Evolutionary conservation across 1,140 invertebrate genomes (phyloP), one percentile per base, ranked within the genome.

Genomic region (Aricia agestis): DNA sequence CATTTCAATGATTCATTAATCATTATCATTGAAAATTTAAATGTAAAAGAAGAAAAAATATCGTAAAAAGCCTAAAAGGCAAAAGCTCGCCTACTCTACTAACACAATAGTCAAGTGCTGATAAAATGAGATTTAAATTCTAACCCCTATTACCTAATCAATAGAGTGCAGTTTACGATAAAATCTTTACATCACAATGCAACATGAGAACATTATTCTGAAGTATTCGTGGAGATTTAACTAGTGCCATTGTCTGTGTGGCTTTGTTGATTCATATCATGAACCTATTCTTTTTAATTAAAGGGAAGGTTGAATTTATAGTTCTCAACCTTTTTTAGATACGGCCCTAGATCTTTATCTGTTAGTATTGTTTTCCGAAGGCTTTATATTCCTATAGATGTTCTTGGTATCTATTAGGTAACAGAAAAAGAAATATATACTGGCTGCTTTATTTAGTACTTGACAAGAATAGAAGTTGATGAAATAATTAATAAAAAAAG

Each of bases 141-240:
- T 59, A 17, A 59, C 17, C 18, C 17, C 15, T 59, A 59, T 18
- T 6, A 17, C 18, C 58, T 18, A 19, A 17, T 18, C 6, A 18
- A 19, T 59, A 59, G 15, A n/a, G n/a, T n/a, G 1, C 17, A 59
- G 7, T 18, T 59, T 59, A 59, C 18, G 17, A 25, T 31, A 68
- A 68, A 42, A 18, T 25, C 18, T 15, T 19, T 32, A 19, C 52
- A 58, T 58, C 67, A 68, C 45, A 58, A 9, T n/a, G 31, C 18
- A 6, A 58, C 45, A n/a, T 19, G 25, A 45, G 31, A 68, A 68
- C 67, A 25, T 11, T 59, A 19, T 59, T 17, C 15, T 58, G 25
- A 68, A 68, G 67, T 68, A 68, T 68, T 58, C 67, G 67, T 68
- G 67, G 45, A 31, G 52, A 68, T 58, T 31, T 68, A 52, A 52